Evolutionary conservation across 2,888 invertebrate species (phyloP).

Genomic region (Gibbula magus): DNA sequence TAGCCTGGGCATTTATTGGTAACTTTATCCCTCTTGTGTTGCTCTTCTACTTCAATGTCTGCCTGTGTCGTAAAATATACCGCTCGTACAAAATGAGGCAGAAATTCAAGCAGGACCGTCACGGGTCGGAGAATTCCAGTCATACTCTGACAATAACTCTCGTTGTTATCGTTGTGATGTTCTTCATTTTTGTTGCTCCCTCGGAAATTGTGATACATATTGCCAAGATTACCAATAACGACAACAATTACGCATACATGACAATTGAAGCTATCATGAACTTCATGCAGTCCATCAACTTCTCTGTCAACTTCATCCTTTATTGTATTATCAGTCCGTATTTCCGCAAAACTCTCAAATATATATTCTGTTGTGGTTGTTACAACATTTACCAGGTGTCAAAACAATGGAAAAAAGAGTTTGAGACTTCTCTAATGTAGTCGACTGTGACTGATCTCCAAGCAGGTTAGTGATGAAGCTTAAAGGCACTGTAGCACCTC

Average conservation of each 20-base stretch:
- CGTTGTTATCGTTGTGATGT: slow-evolving; percentile 71
- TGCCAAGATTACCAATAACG: slow-evolving; percentile 52
- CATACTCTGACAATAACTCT: slow-evolving; percentile 69
- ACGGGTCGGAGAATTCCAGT: slow-evolving; percentile 54
- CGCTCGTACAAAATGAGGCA: slow-evolving; percentile 64
- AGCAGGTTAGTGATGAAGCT: too few species aligned
- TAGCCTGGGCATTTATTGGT: slow-evolving; percentile 65
- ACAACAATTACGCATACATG: slow-evolving; percentile 59
- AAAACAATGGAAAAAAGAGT: slow-evolving; percentile 43
- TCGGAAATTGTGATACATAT: slow-evolving; percentile 68
- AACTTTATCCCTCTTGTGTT: slow-evolving; percentile 66
- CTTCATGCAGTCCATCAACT: slow-evolving; percentile 84
- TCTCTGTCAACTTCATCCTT: slow-evolving; percentile 86
- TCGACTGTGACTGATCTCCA: too few species aligned
- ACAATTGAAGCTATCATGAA: slow-evolving; percentile 79
- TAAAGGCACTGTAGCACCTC: too few species aligned
- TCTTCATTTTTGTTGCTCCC: slow-evolving; percentile 71
- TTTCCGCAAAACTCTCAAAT: slow-evolving; percentile 81
- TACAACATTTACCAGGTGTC: slow-evolving; percentile 39
- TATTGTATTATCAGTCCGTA: slow-evolving; percentile 87
- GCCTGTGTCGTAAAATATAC: slow-evolving; percentile 67
- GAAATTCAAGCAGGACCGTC: slow-evolving; percentile 47
- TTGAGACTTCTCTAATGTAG: slow-evolving; percentile 42
- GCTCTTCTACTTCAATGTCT: slow-evolving; percentile 68
- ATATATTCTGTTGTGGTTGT: slow-evolving; percentile 58